phyloP scores from a whole-genome alignment of 2,888 invertebrate genomes.

The Brenthis ino region DNA sequence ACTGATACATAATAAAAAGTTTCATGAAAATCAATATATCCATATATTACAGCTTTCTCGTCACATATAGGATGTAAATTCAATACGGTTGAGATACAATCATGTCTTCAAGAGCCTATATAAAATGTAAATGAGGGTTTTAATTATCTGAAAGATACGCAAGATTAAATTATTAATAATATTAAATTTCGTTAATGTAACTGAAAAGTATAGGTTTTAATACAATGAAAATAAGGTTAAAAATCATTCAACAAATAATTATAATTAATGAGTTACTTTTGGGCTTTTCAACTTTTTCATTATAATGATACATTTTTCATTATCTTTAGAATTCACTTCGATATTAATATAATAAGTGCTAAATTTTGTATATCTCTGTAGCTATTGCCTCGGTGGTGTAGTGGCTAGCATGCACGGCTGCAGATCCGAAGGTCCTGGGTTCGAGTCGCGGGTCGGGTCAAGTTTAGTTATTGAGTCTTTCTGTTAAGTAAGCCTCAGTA shows the following conservation, averaged over 20 bases:
- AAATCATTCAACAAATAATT: not conserved
- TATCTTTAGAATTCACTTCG: too few relatives aligned
- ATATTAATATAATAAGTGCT: too few relatives aligned
- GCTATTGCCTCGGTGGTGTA: too few relatives aligned
- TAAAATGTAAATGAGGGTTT: slow-evolving; percentile 36
- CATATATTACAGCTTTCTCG: not conserved
- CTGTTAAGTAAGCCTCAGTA: too few relatives aligned
- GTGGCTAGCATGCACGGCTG: too few relatives aligned
- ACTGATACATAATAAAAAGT: not conserved
- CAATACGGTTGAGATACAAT: slow-evolving; percentile 3
- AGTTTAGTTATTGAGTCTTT: too few relatives aligned
- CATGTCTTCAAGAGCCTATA: slow-evolving; percentile 14
- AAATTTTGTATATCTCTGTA: too few relatives aligned
- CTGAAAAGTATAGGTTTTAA: not conserved
- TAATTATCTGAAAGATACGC: slow-evolving; percentile 23
- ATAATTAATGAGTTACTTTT: not conserved
- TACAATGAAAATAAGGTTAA: not conserved
- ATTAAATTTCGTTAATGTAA: slow-evolving; percentile 7
- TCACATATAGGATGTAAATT: slow-evolving; percentile 10
- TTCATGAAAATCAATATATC: not conserved
- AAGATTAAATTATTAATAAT: slow-evolving; percentile 35
- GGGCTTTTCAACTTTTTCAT: not conserved
- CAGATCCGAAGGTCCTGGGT: too few relatives aligned
- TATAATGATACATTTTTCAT: not conserved
- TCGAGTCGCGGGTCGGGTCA: too few relatives aligned